Conservation (phyloP, 2,113 vertebrate species). For the Cheilinus undulatus region DNA sequence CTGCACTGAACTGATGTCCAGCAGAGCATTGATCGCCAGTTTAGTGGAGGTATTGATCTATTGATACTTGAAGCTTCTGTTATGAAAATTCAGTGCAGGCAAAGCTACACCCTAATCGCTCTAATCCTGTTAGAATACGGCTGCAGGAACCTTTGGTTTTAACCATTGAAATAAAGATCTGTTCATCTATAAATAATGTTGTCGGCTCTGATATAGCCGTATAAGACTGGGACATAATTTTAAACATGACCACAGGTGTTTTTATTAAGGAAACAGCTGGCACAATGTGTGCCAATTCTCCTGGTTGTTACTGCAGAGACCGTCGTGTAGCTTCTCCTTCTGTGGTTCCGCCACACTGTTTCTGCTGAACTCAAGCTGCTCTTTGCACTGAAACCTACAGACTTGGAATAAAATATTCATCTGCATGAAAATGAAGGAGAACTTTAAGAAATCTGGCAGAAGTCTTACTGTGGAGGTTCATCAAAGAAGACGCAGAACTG, state of each 20-base stretch:
- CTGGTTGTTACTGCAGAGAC: slow-evolving; percentile 58
- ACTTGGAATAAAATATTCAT: slow-evolving; percentile 58
- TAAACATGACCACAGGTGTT: slow-evolving; percentile 11
- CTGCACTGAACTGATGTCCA: slow-evolving; percentile 30
- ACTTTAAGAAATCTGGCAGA: slow-evolving; percentile 27
- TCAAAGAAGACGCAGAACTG: slow-evolving; percentile 11
- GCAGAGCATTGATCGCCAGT: slow-evolving; percentile 18
- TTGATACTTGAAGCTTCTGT: slow-evolving; percentile 22
- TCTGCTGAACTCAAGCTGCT: slow-evolving; percentile 39
- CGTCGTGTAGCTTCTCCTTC: slow-evolving; percentile 58
- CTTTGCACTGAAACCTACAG: slow-evolving; percentile 43
- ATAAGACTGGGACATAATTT: slow-evolving; percentile 4
- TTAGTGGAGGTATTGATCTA: slow-evolving; percentile 38
- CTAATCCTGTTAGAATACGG: not conserved
- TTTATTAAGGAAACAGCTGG: slow-evolving; percentile 36
- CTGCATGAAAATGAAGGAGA: slow-evolving; percentile 31
- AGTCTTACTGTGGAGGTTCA: not conserved
- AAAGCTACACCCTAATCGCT: not conserved
- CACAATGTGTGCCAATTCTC: slow-evolving; percentile 50
- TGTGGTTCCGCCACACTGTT: slow-evolving; percentile 47
- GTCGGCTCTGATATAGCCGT: too few species aligned
- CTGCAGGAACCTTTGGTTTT: slow-evolving; percentile 1
- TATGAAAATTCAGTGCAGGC: slow-evolving; percentile 12
- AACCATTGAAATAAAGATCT: not conserved
- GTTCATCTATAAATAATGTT: not conserved